A percentile compares a stretch with the other conserved stretches of the same genome.
phyloP scores from a whole-genome alignment of 1,140 invertebrate species.

The Gonatopus flavifemur region DNA sequence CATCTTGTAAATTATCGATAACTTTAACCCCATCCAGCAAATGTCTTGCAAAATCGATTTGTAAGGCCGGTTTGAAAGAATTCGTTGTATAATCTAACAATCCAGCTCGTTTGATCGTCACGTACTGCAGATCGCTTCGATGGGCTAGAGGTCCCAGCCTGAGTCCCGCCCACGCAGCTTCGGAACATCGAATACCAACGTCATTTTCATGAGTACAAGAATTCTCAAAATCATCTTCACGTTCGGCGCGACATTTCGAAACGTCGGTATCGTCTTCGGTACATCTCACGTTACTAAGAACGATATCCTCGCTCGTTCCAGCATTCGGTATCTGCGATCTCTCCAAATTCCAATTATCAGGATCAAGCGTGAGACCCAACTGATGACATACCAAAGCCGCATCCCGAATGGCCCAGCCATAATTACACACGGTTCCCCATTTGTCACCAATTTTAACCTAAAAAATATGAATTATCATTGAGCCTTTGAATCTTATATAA shows the following conservation, averaged over 20 bases:
- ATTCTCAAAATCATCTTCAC: conserved; percentile 79
- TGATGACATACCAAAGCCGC: conserved; percentile 95
- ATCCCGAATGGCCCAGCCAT: conserved; percentile 91
- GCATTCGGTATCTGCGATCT: conserved; percentile 77
- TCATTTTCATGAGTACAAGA: conserved; percentile 86
- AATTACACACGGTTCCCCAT: conserved; percentile 98
- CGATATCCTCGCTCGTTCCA: conserved; percentile 74
- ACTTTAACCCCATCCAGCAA: conserved; percentile 82
- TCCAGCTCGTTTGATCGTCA: conserved; percentile 89
- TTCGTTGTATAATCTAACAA: conserved; percentile 91
- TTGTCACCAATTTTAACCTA: conserved; percentile 75
- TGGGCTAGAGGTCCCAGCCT: conserved; percentile 86
- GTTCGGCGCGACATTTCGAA: conserved; percentile 82
- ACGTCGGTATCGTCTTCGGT: conserved; percentile 91
- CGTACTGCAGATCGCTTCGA: conserved; percentile 82
- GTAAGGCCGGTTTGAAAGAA: conserved; percentile 88
- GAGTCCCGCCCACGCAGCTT: conserved; percentile 89
- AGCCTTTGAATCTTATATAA: not conserved
- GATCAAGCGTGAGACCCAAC: conserved; percentile 89
- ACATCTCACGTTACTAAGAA: conserved; percentile 87
- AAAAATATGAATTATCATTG: conserved; percentile 15
- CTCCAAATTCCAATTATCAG: conserved; percentile 86
- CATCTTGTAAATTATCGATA: conserved; percentile 82
- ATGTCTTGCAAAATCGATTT: conserved; percentile 95
- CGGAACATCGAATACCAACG: conserved; percentile 86